Evolutionary conservation across 2,797 vertebrate genomes (phyloP), one percentile per base, ranked within the genome.

Genomic region (Apodemus agrarius): DNA sequence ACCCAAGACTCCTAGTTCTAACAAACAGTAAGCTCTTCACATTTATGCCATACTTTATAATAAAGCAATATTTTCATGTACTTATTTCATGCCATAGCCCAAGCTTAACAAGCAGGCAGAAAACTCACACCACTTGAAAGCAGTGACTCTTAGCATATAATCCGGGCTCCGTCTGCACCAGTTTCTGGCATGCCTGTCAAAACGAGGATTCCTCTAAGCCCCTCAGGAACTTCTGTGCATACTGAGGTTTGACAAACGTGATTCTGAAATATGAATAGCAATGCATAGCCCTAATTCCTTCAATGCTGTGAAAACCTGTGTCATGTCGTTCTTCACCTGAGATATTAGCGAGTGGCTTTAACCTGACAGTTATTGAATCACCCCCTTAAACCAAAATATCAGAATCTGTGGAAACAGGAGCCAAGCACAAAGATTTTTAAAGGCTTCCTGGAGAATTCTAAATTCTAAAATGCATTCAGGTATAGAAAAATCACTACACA

Each of bases 151-250:
- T 49, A n/a, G 7, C 10, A 14, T n/a, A 37, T 83, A 94, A 84
- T 92, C 57, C 57, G 46, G 89, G 75, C 12, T 80, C 13, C 3
- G 37, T 74, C 61, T 84, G 31, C 34, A 59, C 65, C 40, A 83
- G 91, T 93, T 43, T 59, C 86, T 54, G 22, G n/a, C 12, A 12
- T 63, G 69, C 24, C 91, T 97, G 83, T 93, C 93, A 95, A 89
- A 89, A 74, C 7, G 61, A 91, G 91, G n/a, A 31, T 46, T 34
- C 43, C 43, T 75, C 37, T 84, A 40, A 94, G 43, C 31, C 69
- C 74, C 84, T 87, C 21, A 78, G 80, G 76, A 54, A 92, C 91
- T 61, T 84, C 43, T 84, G 3, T 72, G 80, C 63, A 75, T 75
- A 74, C 54, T 37, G 75, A 93, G 22, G 52, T 46, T 78, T 93